Evolutionary conservation across 2,888 invertebrate species (phyloP), one percentile per base, ranked within the genome.

Genomic region (Scaptomyza parva): DNA sequence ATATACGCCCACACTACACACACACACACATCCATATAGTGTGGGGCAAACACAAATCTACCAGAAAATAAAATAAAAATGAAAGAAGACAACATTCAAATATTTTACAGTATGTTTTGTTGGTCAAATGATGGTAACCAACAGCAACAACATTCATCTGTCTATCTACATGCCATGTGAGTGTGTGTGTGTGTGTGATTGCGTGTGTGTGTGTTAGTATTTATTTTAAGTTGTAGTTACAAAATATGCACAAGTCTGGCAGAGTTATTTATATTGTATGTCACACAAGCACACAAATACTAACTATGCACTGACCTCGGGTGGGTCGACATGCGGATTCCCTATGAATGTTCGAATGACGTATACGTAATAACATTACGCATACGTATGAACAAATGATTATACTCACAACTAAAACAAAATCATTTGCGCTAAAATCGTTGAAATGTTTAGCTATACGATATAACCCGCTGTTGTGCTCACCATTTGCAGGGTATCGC

Each of bases 211-310:
- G 14, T 51, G 3, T 55, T 28, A 53, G 35, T 41, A 54, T 65
- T 55, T 53, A 61, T 62, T 65, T 75, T 47, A 47, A 66, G 72
- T 64, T 66, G 65, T 72, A 77, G 73, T 45, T 60, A 70, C 86
- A 83, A 87, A 82, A 82, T 87, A 83, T 82, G 83, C 76, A 85
- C 83, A 76, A 66, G 69, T 76, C 84, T 57, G 59, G 43, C 78
- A 64, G 77, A 86, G 85, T 80, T 86, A 84, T 77, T 81, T 86
- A 84, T 86, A 77, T 72, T 79, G 85, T 71, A 65, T 72, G 67
- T 52, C 37, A 52, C 30, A 50, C 54, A 57, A 41, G 44, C 60
- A 52, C 39, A 57, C 64, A 62, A 28, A 6, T 26, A 40, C 7
- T n/a, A 30, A 26, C 24, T 11, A 47, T 8, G 7, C 8, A n/a